These are phyloP conservation scores for Falco berigora DNA, from an alignment of 2,797 vertebrate species.

Conservation along the genomic window DNA sequence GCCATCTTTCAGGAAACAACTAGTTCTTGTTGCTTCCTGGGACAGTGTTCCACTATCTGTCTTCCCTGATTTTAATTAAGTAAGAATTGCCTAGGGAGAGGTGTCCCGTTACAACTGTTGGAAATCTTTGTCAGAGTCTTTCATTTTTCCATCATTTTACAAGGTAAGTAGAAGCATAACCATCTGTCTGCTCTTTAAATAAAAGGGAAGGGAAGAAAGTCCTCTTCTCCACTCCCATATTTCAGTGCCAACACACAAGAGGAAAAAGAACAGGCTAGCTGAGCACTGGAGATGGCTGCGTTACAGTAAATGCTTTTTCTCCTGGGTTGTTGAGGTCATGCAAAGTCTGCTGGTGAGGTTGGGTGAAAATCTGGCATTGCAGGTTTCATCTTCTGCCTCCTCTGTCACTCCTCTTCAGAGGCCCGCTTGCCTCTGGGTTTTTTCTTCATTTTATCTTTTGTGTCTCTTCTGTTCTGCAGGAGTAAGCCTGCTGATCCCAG, in stretches of 20 bases:
- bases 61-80: conserved; percentile 49
- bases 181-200: conserved; percentile 68
- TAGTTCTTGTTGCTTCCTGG: conserved; percentile 18
- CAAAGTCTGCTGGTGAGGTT: background rate
- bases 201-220: conserved; percentile 18
- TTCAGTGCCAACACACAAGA: background rate
- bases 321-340: background rate
- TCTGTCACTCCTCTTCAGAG: background rate
- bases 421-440: background rate
- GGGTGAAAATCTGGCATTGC: background rate
- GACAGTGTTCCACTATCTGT: conserved; percentile 20
- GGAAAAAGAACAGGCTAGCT: background rate
- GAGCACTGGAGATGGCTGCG: background rate
- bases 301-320: background rate
- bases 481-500: conserved; percentile 94
- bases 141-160: conserved; percentile 52
- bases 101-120: conserved; percentile 56
- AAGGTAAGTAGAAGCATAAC: conserved; percentile 48
- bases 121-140: conserved; percentile 50
- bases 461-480: conserved; percentile 75
- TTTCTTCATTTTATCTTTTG: background rate
- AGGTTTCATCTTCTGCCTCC: background rate
- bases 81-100: conserved; percentile 25
- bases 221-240: background rate
- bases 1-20: background rate